Base-by-base conservation (phyloP, 2,888 invertebrate species). In the Diaprepes abbreviatus region DNA sequence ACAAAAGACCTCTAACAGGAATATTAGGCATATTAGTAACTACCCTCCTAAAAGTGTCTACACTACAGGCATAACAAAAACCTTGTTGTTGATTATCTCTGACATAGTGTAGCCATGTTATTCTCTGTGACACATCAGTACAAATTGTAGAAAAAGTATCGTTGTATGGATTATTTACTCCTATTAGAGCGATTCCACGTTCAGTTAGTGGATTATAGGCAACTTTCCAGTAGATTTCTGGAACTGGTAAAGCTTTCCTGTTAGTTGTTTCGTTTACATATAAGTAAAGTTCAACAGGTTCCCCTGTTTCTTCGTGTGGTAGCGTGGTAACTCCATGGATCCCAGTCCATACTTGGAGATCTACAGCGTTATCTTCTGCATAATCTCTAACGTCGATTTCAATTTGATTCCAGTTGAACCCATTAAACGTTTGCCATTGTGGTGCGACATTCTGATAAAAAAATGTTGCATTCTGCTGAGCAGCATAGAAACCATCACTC, bases 371-470 rank as follows among this genome's bases (percentile, higher is more conserved):
- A 21, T 78, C 75, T 1, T 66, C 50, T 0, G 86, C 87, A 71
- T 85, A 86, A n/a, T 79, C 78, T 58, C 89, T 82, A 3, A 87
- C 82, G 66, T 82, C 81, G 2, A 75, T 75, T 81, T 90, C 89
- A 16, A 88, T 78, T 1, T 75, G 74, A 43, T 84, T 81, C 90
- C 90, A 90, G 73, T 88, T 88, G 7, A 86, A 86, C 0, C 82
- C 86, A 76, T 91, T 91, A 75, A 90, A 88, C 2, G 82, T 83
- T 74, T 89, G 88, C 91, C 91, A 92, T 74, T 91, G 91, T 0
- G 91, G 91, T 0, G 89, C 89, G 1, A 86, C 86, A 76, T 92
- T 92, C 33, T 24, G 35, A 55, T 62, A 62, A 43, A 88, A 89
- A 81, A 90, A 91, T 0, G 89, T 88, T 0, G 89, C 81, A 0